Conservation (phyloP, 2,888 invertebrate genomes). For the Apocheima hispidaria region DNA sequence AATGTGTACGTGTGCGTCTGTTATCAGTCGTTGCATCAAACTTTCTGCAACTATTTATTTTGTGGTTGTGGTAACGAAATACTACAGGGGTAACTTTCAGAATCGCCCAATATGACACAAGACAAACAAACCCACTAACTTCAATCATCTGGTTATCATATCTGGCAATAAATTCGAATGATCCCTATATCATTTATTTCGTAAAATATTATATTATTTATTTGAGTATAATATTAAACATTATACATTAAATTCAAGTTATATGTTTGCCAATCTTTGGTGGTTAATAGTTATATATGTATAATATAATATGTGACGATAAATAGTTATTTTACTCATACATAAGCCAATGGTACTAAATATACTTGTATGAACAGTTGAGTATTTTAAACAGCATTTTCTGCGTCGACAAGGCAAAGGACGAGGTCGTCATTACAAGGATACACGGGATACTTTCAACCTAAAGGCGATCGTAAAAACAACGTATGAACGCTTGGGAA, state of each 20-base stretch:
- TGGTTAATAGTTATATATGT: too few species aligned
- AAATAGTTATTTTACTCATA: constrained; percentile 30
- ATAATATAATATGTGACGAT: constrained; percentile 31
- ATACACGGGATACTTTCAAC: constrained; percentile 23
- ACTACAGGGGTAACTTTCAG: neutral
- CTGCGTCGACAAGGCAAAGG: constrained; percentile 55
- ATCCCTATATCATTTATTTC: constrained; percentile 34
- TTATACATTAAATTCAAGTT: constrained; percentile 38
- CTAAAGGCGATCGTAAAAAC: constrained; percentile 20
- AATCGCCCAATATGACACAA: constrained; percentile 16
- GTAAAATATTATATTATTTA: constrained; percentile 14
- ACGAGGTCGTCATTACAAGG: constrained; percentile 54
- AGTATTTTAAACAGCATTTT: constrained; percentile 58
- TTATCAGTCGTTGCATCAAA: too few species aligned
- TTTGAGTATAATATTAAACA: constrained; percentile 25
- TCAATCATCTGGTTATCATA: constrained; percentile 19
- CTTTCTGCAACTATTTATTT: too few species aligned
- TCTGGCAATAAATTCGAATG: constrained; percentile 35
- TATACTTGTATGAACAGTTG: constrained; percentile 48
- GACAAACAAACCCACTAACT: constrained; percentile 15
- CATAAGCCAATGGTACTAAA: constrained; percentile 32
- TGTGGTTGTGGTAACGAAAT: too few species aligned
- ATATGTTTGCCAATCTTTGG: constrained; percentile 62
- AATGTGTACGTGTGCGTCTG: too few species aligned
- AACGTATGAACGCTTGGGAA: constrained; percentile 49